A percentile compares a stretch with the other conserved stretches of the same genome.
phyloP scores from a whole-genome alignment of 2,888 invertebrate genomes.

The Pollenia griseotomentosa region DNA sequence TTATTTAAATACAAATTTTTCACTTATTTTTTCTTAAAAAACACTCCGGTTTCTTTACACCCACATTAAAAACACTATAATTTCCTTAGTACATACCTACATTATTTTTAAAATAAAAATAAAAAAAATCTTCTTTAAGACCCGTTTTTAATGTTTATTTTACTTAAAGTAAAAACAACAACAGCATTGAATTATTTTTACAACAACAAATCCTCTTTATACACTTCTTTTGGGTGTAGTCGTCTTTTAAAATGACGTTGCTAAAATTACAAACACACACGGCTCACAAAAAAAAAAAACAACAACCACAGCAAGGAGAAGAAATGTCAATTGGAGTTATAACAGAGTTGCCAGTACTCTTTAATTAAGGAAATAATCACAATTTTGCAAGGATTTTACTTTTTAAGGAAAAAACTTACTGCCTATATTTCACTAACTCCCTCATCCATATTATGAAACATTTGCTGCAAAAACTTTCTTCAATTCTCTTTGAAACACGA shows the following conservation, averaged over 20 bases:
- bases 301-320: slow-evolving; percentile 11
- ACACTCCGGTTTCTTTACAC: slow-evolving; percentile 67
- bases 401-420: neutral
- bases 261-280: slow-evolving; percentile 48
- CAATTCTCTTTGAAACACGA: too few species aligned
- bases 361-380: neutral
- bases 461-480: too few species aligned
- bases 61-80: slow-evolving; percentile 57
- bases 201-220: slow-evolving; percentile 51
- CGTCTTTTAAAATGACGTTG: slow-evolving; percentile 69
- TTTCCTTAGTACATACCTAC: slow-evolving; percentile 41
- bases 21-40: slow-evolving; percentile 14
- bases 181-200: slow-evolving; percentile 40
- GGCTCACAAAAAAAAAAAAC: neutral
- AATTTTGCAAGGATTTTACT: neutral
- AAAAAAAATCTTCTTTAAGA: slow-evolving; percentile 38
- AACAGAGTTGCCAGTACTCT: slow-evolving; percentile 38
- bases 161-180: slow-evolving; percentile 36
- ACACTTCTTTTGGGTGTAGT: slow-evolving; percentile 75
- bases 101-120: slow-evolving; percentile 2
- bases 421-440: too few species aligned
- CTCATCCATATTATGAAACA: too few species aligned
- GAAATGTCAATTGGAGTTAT: slow-evolving; percentile 67
- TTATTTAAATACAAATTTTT: slow-evolving; percentile 28
- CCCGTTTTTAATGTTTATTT: slow-evolving; percentile 59